These are phyloP conservation scores for Crotalus helleri DNA, from an alignment of 2,113 vertebrate species.

Conservation along the genomic window DNA sequence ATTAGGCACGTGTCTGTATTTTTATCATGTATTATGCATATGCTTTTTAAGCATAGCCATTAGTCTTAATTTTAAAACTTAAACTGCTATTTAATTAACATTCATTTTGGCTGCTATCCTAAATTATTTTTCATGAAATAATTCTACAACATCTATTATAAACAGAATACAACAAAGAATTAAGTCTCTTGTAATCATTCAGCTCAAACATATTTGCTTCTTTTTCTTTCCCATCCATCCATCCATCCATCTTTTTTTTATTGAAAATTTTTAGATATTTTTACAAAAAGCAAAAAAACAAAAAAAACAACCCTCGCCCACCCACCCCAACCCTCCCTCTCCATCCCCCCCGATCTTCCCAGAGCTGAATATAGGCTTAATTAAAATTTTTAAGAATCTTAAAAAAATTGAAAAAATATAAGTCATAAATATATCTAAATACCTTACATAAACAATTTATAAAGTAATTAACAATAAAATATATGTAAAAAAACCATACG, in stretches of 20 bases:
- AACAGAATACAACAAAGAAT: background rate
- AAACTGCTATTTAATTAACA: slow-evolving; percentile 13
- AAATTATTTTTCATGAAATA: background rate
- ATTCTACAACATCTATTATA: background rate
- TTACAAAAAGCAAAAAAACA: too few relatives aligned
- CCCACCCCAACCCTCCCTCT: too few relatives aligned
- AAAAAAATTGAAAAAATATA: too few relatives aligned
- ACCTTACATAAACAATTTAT: too few relatives aligned
- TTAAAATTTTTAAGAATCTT: too few relatives aligned
- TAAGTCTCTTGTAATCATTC: background rate
- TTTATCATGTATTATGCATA: slow-evolving; percentile 4
- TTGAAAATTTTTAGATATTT: too few relatives aligned
- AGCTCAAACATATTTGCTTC: background rate
- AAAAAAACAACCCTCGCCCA: too few relatives aligned
- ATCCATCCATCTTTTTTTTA: background rate
- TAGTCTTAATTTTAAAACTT: background rate
- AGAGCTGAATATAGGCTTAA: too few relatives aligned
- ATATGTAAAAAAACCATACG: too few relatives aligned
- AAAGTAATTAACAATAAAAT: too few relatives aligned
- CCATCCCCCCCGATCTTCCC: too few relatives aligned
- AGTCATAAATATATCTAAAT: too few relatives aligned
- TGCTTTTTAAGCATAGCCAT: background rate
- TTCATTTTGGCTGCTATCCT: background rate
- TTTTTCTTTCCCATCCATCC: background rate
- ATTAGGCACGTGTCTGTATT: background rate